Base-by-base conservation (phyloP, 1,140 invertebrate genomes). In the Yoshiicerus persimilis region DNA sequence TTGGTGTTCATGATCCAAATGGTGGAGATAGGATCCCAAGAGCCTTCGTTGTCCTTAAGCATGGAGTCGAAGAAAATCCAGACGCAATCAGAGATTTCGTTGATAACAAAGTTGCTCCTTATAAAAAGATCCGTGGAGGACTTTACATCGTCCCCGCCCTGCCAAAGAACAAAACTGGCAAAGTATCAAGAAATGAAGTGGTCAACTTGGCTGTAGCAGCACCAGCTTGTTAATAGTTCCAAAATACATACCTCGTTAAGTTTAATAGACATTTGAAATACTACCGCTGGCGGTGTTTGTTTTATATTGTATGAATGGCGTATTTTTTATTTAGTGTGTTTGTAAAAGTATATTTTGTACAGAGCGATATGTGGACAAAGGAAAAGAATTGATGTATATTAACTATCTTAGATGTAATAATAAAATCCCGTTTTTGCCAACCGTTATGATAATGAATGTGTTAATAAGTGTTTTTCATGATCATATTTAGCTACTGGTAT, bases 1-100 rank as follows among this genome's bases (percentile, higher is more conserved):
- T 94, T 47, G 93, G 93, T 36, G 90, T 94, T 8, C 91, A 91
- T 10, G 93, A 94, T 90, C 91, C 92, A 66, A 88, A 93, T 36
- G 87, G 90, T 23, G 88, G 90, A n/a, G 90, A 90, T 36, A 77
- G 64, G 13, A 89, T 90, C 32, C 90, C 90, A 34, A 13, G 89
- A 62, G 90, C 90, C 23, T 84, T 87, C 25, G 86, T 89, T 32
- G 85, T 87, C 9, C 84, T 90, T 2, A 90, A 90, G 10, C 93
- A 93, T 87, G 11, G 91, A 92, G 41, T 20, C 9, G 30, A 41
- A 0, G 77, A 41, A 11, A 87, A 64, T 16, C 75, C 88, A 0
- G 66, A 90, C 39, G 88, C 84, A 6, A 87, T 90, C 30, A 64
- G 84, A 85, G 38, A 77, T 30, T 90, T 90, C 75, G 64, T 77